Base-by-base conservation (phyloP, 2,888 invertebrate species). In the Malthinus flaveolus region DNA sequence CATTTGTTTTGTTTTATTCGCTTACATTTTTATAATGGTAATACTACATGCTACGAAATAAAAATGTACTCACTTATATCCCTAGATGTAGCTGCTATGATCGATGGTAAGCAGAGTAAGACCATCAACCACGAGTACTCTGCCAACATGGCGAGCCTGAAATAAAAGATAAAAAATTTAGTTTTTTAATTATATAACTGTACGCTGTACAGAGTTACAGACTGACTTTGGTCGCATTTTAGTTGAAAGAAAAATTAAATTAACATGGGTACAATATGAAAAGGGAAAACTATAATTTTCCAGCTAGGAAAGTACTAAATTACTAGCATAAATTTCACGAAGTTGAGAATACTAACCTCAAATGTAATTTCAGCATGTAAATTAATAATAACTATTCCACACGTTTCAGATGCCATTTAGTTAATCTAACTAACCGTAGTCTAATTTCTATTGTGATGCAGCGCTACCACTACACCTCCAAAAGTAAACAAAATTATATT, bases 111-210 rank as follows among this genome's bases (percentile, higher is more conserved):
- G 71, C 72, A 74, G 49, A 75, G 63, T 52, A 75, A 61, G 54
- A 74, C 63, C 44, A 74, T 59, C 31, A 74, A 65, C 54, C 71
- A 73, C 73, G 74, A 74, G 61, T 71, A 72, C 63, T 74, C 73
- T 63, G 69, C 66, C 67, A 73, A 65, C 72, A 73, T 75, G 69
- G 68, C 70, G 67, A 66, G 58, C 45, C 58, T 59, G 58, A 10
- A 59, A 59, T 31, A 49, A 46, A 51, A 3, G 23, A 23, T 2
- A 23, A 23, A 23, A 23, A 23, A 23, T 23, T 23, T 15, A 11
- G 13, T 23, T 23, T 23, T 23, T 42, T 42, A 42, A 42, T 42
- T 42, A 42, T 9, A 42, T 3, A 23, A 23, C 23, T 23, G 23
- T 23, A 23, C 23, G 5, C 2, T 23, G 23, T 23, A 23, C n/a